These are phyloP conservation scores for Aphaenogaster ashmeadi DNA, from an alignment of 1,140 invertebrate species.

Conservation along the genomic window DNA sequence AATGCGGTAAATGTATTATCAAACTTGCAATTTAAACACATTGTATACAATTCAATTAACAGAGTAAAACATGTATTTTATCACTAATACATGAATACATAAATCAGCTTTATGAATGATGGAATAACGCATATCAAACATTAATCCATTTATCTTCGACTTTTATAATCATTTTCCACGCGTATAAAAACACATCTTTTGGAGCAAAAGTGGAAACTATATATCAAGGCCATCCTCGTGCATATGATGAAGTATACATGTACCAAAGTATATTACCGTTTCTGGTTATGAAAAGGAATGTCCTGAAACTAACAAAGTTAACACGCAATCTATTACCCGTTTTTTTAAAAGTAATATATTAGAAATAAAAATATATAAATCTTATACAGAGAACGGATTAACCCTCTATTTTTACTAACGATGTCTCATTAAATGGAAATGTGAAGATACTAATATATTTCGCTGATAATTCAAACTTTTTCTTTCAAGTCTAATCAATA, in stretches of 20 bases:
- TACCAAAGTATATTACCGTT: conserved; percentile 77
- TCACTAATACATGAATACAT: conserved; percentile 18
- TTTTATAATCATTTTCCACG: conserved; percentile 51
- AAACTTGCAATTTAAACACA: background rate
- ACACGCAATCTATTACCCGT: conserved; percentile 66
- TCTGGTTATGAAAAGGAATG: conserved; percentile 68
- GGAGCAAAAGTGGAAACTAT: conserved; percentile 68
- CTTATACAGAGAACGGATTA: conserved; percentile 67
- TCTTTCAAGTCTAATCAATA: conserved; percentile 59
- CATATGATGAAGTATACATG: conserved; percentile 68
- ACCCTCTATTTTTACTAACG: conserved; percentile 76
- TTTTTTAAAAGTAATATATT: conserved; percentile 75
- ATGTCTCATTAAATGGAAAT: conserved; percentile 62
- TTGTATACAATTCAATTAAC: conserved; percentile 15
- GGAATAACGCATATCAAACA: conserved; percentile 62
- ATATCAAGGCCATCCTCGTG: conserved; percentile 71
- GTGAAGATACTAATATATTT: conserved; percentile 69
- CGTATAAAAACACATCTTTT: conserved; percentile 23
- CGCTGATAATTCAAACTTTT: conserved; percentile 53
- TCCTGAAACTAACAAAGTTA: conserved; percentile 72
- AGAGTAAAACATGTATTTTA: conserved; percentile 14
- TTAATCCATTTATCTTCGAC: conserved; percentile 39
- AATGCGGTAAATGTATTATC: conserved; percentile 25
- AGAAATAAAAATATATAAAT: conserved; percentile 70
- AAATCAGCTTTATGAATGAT: conserved; percentile 56